Evolutionary conservation across 2,888 invertebrate genomes (phyloP).

Genomic region (Macrophya alboannulata): DNA sequence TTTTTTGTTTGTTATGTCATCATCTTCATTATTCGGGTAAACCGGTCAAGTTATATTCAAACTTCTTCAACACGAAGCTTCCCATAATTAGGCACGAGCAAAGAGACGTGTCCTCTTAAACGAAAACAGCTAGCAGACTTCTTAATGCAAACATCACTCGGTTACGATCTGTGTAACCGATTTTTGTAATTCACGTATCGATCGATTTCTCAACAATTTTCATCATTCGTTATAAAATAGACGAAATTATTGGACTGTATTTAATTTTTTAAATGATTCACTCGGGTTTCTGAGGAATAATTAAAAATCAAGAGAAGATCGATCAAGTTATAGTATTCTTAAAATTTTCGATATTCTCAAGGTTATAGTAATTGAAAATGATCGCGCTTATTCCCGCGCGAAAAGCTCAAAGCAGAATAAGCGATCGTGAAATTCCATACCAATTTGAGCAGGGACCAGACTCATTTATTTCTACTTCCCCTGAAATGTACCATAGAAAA

Average conservation of each 20-base stretch:
- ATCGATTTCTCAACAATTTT: not conserved
- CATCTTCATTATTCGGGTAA: not conserved
- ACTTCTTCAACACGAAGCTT: not conserved
- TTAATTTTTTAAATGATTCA: not conserved
- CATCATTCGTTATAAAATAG: not conserved
- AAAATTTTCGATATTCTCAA: not conserved
- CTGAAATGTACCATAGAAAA: not conserved
- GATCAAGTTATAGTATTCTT: too few species aligned
- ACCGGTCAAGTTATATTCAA: slow-evolving; percentile 19
- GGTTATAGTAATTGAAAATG: not conserved
- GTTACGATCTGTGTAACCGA: not conserved
- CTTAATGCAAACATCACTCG: not conserved
- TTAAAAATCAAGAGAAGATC: not conserved
- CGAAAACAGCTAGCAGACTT: not conserved
- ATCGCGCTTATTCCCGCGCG: not conserved
- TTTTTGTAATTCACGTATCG: not conserved
- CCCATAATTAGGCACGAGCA: not conserved
- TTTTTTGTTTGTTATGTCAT: not conserved
- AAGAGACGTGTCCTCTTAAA: not conserved
- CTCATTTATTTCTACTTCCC: not conserved
- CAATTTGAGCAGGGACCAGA: not conserved
- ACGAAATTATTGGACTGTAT: too few species aligned
- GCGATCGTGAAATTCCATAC: not conserved
- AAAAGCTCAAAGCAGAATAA: not conserved
- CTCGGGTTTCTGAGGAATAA: not conserved